Percentiles rank a stretch among this genome's conserved stretches.
Evolutionary conservation across 2,797 vertebrate genomes (phyloP).

Genomic region (Pipistrellus nathusii): DNA sequence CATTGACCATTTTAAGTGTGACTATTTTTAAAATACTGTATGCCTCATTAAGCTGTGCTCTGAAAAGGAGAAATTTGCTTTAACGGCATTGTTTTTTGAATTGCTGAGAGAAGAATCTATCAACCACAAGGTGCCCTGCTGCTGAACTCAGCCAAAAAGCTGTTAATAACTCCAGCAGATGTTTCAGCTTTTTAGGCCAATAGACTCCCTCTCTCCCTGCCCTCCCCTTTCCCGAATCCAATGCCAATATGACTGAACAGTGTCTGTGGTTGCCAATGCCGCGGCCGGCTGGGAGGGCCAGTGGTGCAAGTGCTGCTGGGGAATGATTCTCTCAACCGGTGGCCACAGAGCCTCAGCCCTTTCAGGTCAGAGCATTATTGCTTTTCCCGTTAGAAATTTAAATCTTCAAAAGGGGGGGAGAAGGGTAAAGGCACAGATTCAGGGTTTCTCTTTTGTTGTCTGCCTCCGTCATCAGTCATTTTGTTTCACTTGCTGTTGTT

Average conservation of each 20-base stretch:
- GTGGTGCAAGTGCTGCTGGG: background rate
- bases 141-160: slow-evolving; percentile 87
- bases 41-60: slow-evolving; percentile 80
- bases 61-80: slow-evolving; percentile 85
- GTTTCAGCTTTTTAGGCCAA: slow-evolving; percentile 85
- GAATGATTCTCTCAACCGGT: slow-evolving; percentile 56
- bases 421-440: slow-evolving; percentile 16
- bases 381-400: slow-evolving; percentile 60
- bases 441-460: background rate
- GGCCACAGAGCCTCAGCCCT: slow-evolving; percentile 41
- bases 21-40: slow-evolving; percentile 85
- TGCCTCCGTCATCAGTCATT: background rate
- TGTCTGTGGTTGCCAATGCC: slow-evolving; percentile 26
- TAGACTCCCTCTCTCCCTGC: slow-evolving; percentile 65
- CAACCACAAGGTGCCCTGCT: slow-evolving; percentile 84
- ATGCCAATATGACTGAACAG: slow-evolving; percentile 76
- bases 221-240: slow-evolving; percentile 74
- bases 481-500: background rate
- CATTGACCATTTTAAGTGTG: slow-evolving; percentile 82
- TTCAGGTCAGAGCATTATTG: slow-evolving; percentile 66
- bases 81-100: slow-evolving; percentile 86
- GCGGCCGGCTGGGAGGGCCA: background rate
- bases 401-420: slow-evolving; percentile 37
- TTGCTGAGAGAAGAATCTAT: slow-evolving; percentile 83
- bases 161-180: slow-evolving; percentile 87